Evolutionary conservation across 1,140 invertebrate genomes (phyloP).

Genomic region (Tetramorium alpestre): DNA sequence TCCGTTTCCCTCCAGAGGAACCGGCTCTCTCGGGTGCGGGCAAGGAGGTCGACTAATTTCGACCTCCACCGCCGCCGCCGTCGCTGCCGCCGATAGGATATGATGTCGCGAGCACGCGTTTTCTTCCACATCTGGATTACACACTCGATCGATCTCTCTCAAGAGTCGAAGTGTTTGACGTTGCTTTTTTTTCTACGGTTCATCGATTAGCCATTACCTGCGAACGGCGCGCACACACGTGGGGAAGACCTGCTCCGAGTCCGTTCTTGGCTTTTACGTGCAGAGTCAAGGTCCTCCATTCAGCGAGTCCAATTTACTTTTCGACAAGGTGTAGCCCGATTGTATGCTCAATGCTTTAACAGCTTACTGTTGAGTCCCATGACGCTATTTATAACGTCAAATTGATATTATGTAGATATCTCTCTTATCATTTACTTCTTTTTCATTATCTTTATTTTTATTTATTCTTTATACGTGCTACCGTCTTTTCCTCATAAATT

Average conservation of each 20-base stretch:
- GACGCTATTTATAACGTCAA: background rate
- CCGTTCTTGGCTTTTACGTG: slow-evolving; percentile 33
- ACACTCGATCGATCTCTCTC: slow-evolving; percentile 4
- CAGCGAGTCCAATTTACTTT: slow-evolving; percentile 20
- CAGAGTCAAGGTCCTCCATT: slow-evolving; percentile 62
- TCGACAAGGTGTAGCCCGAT: slow-evolving; percentile 21
- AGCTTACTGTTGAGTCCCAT: background rate
- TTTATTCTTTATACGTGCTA: background rate
- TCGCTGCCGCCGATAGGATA: slow-evolving; percentile 25
- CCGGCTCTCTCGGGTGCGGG: slow-evolving; percentile 61
- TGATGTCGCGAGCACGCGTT: slow-evolving; percentile 6
- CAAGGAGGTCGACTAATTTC: slow-evolving; percentile 73
- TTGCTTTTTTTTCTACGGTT: slow-evolving; percentile 30
- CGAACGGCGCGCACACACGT: background rate
- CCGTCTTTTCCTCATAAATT: background rate
- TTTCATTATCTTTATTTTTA: background rate
- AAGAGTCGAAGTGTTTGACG: background rate
- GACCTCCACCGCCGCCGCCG: slow-evolving; percentile 48
- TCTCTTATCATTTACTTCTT: background rate
- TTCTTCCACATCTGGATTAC: slow-evolving; percentile 19
- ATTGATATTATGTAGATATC: background rate
- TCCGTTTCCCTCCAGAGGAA: slow-evolving; percentile 78
- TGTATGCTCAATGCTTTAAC: slow-evolving; percentile 9
- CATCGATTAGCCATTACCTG: slow-evolving; percentile 51
- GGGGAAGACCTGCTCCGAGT: background rate